These are phyloP conservation scores for Onchidella celtica DNA, from an alignment of 2,888 invertebrate genomes.

Conservation along the genomic window DNA sequence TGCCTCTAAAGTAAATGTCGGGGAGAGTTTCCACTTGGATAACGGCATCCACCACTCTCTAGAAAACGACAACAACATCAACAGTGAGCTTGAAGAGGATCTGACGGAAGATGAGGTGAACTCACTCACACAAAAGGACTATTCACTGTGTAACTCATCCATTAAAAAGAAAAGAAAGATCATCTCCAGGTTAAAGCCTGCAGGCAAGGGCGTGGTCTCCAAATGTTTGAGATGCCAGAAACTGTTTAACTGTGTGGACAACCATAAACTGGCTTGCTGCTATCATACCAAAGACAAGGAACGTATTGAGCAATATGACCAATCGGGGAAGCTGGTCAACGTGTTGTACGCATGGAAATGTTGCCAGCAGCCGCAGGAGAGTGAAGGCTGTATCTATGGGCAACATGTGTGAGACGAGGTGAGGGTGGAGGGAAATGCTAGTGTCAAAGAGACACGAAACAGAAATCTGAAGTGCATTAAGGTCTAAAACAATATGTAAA, in stretches of 20 bases:
- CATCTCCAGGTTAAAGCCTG: background rate
- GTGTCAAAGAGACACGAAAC: background rate
- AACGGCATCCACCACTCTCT: background rate
- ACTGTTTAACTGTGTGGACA: conserved; percentile 73
- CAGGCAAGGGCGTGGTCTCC: conserved; percentile 64
- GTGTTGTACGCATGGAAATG: conserved; percentile 75
- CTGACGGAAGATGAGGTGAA: background rate
- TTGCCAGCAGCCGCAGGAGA: conserved; percentile 70
- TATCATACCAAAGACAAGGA: conserved; percentile 75
- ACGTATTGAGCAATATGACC: conserved; percentile 72
- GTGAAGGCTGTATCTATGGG: conserved; percentile 72
- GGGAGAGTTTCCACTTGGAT: background rate
- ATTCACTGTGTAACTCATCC: background rate
- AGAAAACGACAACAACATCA: background rate
- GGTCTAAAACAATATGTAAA: no score
- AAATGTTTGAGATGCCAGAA: conserved; percentile 77
- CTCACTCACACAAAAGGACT: background rate
- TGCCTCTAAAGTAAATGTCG: no score
- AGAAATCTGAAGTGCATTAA: no score
- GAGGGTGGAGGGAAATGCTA: no score
- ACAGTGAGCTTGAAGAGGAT: background rate
- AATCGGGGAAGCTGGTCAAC: conserved; percentile 67
- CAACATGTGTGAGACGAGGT: conserved; percentile 71
- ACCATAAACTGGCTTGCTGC: conserved; percentile 75
- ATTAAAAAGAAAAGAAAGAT: background rate